Evolutionary conservation across 2,888 invertebrate species (phyloP).

Genomic region (Cylloceria caligata): DNA sequence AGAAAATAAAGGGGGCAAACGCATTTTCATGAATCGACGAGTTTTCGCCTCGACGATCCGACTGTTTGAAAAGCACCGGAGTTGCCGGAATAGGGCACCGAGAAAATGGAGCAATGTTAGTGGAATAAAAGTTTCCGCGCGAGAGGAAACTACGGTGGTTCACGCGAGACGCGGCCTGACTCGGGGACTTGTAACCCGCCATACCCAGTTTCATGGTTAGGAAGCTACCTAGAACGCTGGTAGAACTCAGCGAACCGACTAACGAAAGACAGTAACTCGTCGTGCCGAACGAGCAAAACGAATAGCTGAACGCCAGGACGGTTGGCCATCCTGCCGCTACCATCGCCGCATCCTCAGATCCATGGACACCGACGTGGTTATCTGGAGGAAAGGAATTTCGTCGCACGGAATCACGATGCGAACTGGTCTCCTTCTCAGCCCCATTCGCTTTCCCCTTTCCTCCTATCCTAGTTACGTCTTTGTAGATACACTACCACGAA

Average conservation of each 20-base stretch:
- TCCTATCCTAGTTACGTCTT: slow-evolving; percentile 41
- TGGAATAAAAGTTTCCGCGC: slow-evolving; percentile 69
- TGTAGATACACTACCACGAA: slow-evolving; percentile 25
- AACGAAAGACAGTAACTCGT: slow-evolving; percentile 71
- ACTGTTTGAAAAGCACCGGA: slow-evolving; percentile 60
- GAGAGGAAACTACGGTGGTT: slow-evolving; percentile 63
- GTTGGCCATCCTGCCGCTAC: slow-evolving; percentile 45
- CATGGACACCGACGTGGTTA: slow-evolving; percentile 47
- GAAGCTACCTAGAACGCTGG: slow-evolving; percentile 45
- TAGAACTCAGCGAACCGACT: slow-evolving; percentile 66
- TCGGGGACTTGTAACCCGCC: slow-evolving; percentile 48
- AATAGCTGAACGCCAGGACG: slow-evolving; percentile 61
- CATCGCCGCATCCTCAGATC: slow-evolving; percentile 46
- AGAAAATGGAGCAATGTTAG: slow-evolving; percentile 64
- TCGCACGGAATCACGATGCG: slow-evolving; percentile 53
- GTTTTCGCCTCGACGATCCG: slow-evolving; percentile 60
- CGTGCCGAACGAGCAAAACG: slow-evolving; percentile 63
- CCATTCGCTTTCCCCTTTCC: slow-evolving; percentile 7
- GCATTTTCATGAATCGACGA: slow-evolving; percentile 62
- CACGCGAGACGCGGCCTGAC: slow-evolving; percentile 45
- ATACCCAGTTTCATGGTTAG: not conserved
- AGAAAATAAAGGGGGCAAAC: slow-evolving; percentile 28
- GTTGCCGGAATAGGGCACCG: slow-evolving; percentile 43
- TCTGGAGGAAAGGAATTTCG: slow-evolving; percentile 59
- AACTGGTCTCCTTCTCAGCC: slow-evolving; percentile 18